Conservation (phyloP, 2,888 invertebrate species). For the Chymomyza procnemis region DNA sequence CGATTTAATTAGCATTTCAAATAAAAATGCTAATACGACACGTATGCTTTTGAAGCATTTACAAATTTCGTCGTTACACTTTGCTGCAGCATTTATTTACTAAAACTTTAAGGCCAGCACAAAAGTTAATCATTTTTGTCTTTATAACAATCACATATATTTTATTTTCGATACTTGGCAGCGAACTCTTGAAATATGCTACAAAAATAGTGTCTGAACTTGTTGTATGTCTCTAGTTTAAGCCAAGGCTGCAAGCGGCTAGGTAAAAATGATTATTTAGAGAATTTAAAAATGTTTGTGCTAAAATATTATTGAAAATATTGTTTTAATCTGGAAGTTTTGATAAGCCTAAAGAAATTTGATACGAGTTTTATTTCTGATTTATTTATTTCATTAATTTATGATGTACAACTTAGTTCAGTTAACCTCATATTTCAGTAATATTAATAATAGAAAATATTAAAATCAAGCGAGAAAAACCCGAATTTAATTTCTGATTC, state of each 20-base stretch:
- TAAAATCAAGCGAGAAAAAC: too few relatives aligned
- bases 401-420: too few relatives aligned
- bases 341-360: conserved; percentile 19
- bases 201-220: neutral
- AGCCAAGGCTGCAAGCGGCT: conserved; percentile 13
- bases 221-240: neutral
- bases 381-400: too few relatives aligned
- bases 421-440: too few relatives aligned
- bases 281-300: too few relatives aligned
- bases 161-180: conserved; percentile 31
- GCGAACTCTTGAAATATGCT: conserved; percentile 46
- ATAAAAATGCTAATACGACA: neutral
- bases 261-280: too few relatives aligned
- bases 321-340: neutral
- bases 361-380: neutral
- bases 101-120: neutral
- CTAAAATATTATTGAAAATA: too few relatives aligned
- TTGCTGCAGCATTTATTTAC: neutral
- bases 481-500: too few relatives aligned
- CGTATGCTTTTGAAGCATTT: neutral
- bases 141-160: conserved; percentile 5
- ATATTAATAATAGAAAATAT: too few relatives aligned
- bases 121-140: neutral
- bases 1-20: neutral
- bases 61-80: neutral